These are phyloP conservation scores for Drosophila hawaiiensis DNA, from an alignment of 2,888 invertebrate species.

Conservation along the genomic window DNA sequence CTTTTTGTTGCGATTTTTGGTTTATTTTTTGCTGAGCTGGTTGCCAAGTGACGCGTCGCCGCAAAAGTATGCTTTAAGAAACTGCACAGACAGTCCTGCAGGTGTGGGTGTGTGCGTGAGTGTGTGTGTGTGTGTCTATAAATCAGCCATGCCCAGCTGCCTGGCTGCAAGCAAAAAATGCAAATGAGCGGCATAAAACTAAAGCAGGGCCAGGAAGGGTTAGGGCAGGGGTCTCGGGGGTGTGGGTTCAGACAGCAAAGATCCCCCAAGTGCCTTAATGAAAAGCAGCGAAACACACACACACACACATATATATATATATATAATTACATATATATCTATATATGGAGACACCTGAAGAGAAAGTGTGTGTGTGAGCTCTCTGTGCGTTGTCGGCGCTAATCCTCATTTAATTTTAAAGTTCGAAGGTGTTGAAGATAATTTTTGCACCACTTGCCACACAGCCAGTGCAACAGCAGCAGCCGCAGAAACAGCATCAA, in stretches of 20 bases:
- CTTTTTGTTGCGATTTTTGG: constrained; percentile 19
- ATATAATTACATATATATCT: neutral
- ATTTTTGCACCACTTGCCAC: constrained; percentile 81
- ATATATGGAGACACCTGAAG: constrained; percentile 27
- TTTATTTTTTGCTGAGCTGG: constrained; percentile 23
- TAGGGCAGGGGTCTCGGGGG: constrained; percentile 2
- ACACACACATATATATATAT: constrained; percentile 14
- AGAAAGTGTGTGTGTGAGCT: constrained; percentile 6
- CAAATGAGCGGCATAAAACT: constrained; percentile 72
- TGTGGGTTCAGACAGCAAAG: constrained; percentile 61
- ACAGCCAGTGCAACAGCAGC: constrained; percentile 31
- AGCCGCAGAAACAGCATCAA: constrained; percentile 26
- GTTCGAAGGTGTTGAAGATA: constrained; percentile 85
- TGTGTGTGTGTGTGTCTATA: constrained; percentile 35
- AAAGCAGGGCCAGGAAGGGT: constrained; percentile 24
- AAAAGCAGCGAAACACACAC: constrained; percentile 61
- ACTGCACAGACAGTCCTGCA: constrained; percentile 38
- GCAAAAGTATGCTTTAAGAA: constrained; percentile 49
- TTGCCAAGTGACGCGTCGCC: constrained; percentile 48
- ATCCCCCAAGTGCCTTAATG: constrained; percentile 75
- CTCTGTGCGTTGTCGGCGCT: constrained; percentile 79
- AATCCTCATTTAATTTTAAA: constrained; percentile 85
- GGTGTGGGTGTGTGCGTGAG: neutral
- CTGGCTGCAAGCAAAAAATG: constrained; percentile 66
- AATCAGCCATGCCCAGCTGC: constrained; percentile 48